Conservation (phyloP, 2,797 vertebrate species). For the Paramormyrops hopkinsi region DNA sequence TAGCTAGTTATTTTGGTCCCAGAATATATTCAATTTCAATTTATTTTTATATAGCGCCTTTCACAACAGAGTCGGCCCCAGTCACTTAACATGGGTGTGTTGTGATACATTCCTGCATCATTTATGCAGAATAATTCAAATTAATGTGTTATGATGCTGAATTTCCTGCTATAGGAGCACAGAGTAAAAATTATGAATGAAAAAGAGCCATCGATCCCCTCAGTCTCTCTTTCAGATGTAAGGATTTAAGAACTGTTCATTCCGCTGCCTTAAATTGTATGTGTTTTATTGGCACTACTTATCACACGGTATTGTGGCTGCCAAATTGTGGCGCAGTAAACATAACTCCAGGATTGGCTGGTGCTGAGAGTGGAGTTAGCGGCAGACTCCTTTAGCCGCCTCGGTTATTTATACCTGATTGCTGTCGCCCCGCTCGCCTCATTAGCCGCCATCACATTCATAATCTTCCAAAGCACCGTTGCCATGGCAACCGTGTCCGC, state of each 20-base stretch:
- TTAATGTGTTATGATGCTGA: background rate
- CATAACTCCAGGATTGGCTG: background rate
- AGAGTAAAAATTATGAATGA: background rate
- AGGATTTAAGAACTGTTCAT: background rate
- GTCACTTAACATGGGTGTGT: background rate
- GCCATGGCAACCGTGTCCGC: slow-evolving; percentile 8
- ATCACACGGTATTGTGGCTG: background rate
- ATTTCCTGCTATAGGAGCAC: background rate
- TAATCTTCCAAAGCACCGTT: slow-evolving; percentile 9
- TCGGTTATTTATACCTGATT: background rate
- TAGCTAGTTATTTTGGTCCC: background rate
- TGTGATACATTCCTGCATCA: background rate
- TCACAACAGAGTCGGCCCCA: background rate
- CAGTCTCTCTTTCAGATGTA: background rate
- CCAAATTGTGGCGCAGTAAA: background rate
- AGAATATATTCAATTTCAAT: background rate
- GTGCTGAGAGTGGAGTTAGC: background rate
- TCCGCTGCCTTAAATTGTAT: background rate
- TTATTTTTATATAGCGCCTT: background rate
- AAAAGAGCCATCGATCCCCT: background rate
- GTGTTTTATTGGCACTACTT: background rate
- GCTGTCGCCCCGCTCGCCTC: background rate
- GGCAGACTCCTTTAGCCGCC: background rate
- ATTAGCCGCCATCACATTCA: background rate
- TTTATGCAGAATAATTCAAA: background rate